phyloP scores from a whole-genome alignment of 2,888 invertebrate genomes.

The Pseudeuparius sepicola region DNA sequence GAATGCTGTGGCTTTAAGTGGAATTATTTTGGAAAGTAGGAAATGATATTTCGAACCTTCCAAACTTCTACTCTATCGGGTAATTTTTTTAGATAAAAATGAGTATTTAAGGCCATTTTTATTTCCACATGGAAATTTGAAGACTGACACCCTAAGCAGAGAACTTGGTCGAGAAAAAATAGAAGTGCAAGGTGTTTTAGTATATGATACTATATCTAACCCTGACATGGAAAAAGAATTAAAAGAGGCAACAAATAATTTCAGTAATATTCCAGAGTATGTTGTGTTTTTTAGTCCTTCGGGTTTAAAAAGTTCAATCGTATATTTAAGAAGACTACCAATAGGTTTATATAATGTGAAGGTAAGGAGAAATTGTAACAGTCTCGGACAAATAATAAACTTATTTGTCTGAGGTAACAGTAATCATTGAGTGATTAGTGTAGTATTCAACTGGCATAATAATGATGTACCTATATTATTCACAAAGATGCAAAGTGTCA shows the following conservation, averaged over 20 bases:
- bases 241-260: constrained; percentile 33
- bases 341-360: constrained; percentile 25
- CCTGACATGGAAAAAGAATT: constrained; percentile 40
- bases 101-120: constrained; percentile 39
- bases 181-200: constrained; percentile 40
- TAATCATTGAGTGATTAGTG: background rate
- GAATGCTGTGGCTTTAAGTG: constrained; percentile 44
- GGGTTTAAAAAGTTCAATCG: constrained; percentile 42
- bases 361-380: constrained; percentile 20
- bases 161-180: constrained; percentile 39
- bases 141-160: constrained; percentile 41
- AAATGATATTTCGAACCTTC: constrained; percentile 18
- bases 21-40: constrained; percentile 41
- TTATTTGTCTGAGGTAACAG: too few species aligned
- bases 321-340: constrained; percentile 35
- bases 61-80: background rate
- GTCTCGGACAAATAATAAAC: too few species aligned
- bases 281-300: constrained; percentile 52
- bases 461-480: too few species aligned
- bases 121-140: constrained; percentile 48
- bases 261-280: constrained; percentile 39
- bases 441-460: too few species aligned
- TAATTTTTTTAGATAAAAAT: constrained; percentile 31
- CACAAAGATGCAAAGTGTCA: too few species aligned
- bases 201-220: constrained; percentile 46